These are phyloP conservation scores for Grallaria varia DNA, from an alignment of 2,113 vertebrate genomes.

Conservation along the genomic window DNA sequence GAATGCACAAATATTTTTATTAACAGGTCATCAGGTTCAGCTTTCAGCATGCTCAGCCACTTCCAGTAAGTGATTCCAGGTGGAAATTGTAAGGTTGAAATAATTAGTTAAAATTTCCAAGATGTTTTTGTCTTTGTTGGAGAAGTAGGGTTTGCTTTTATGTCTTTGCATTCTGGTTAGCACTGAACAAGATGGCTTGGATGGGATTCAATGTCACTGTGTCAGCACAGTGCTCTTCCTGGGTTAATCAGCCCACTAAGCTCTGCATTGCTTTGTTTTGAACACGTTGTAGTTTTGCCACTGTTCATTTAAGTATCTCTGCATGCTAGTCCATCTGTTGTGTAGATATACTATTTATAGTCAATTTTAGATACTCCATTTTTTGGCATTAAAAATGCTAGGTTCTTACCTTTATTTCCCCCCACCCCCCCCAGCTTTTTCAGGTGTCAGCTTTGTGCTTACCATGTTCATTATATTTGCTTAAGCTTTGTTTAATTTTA, in stretches of 20 bases:
- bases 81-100: background rate
- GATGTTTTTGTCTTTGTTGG: background rate
- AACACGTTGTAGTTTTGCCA: background rate
- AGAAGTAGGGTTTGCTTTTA: background rate
- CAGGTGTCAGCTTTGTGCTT: background rate
- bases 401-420: background rate
- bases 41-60: background rate
- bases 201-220: background rate
- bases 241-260: background rate
- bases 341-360: background rate
- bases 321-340: background rate
- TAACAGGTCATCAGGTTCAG: background rate
- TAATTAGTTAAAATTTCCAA: background rate
- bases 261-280: background rate
- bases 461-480: background rate
- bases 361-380: background rate
- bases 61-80: background rate
- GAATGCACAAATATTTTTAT: background rate
- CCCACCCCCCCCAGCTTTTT: no score
- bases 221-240: background rate
- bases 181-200: background rate
- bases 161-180: background rate
- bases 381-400: background rate
- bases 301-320: background rate
- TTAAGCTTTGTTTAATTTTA: background rate